Percentiles rank a stretch among this genome's conserved stretches.
Evolutionary conservation across 1,140 invertebrate genomes (phyloP).

Genomic region (Centruroides sculpturatus): DNA sequence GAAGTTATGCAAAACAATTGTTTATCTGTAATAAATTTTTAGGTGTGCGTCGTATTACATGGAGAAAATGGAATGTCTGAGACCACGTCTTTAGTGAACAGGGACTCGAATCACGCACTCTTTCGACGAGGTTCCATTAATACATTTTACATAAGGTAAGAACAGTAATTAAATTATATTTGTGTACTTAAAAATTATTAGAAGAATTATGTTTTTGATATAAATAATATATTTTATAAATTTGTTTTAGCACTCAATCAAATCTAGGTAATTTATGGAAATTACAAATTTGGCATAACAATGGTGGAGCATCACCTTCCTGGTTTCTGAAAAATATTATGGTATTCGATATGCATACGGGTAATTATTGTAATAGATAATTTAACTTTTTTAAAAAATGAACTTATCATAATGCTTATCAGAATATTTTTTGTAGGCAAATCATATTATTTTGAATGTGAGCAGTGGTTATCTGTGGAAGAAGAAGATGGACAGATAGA

Average conservation of each 20-base stretch:
- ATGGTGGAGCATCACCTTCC: slow-evolving; percentile 7
- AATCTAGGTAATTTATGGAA: slow-evolving; percentile 9
- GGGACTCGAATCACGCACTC: not conserved
- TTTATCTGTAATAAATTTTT: not conserved
- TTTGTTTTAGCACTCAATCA: slow-evolving; percentile 6
- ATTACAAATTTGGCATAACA: slow-evolving; percentile 15
- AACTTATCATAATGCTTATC: not conserved
- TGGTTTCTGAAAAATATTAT: slow-evolving; percentile 12
- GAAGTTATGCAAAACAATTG: too few relatives aligned
- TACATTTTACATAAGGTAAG: slow-evolving; percentile 9
- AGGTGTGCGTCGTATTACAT: slow-evolving; percentile 14
- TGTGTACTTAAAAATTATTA: too few relatives aligned
- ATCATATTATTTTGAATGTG: slow-evolving; percentile 5
- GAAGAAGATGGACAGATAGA: slow-evolving; percentile 12
- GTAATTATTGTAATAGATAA: not conserved
- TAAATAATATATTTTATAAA: not conserved
- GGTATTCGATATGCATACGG: slow-evolving; percentile 11
- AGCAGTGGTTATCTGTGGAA: slow-evolving; percentile 11
- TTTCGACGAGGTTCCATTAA: slow-evolving; percentile 9
- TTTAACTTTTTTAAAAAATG: not conserved
- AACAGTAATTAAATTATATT: not conserved
- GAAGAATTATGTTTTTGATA: too few relatives aligned
- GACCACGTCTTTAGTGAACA: slow-evolving; percentile 6
- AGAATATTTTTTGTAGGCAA: not conserved
- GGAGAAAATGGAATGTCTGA: slow-evolving; percentile 9